phyloP scores from a whole-genome alignment of 1,140 invertebrate genomes.

The Drosophila murphyi region DNA sequence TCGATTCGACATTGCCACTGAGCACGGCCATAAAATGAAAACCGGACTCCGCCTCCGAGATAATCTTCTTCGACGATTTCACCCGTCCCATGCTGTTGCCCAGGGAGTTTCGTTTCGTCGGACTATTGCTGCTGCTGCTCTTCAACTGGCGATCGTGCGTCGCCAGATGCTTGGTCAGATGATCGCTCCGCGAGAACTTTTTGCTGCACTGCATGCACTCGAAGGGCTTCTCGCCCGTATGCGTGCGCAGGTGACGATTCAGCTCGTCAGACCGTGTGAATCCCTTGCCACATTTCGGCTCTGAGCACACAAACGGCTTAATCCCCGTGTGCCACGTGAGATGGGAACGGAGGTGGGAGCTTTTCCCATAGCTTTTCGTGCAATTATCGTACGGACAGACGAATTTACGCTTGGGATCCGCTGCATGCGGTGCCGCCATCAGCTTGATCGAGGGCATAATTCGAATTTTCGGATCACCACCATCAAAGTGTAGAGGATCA shows the following conservation, averaged over 20 bases:
- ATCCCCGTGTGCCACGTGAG: slow-evolving; percentile 84
- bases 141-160: slow-evolving; percentile 74
- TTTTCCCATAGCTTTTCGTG: slow-evolving; percentile 82
- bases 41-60: slow-evolving; percentile 61
- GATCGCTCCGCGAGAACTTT: slow-evolving; percentile 93
- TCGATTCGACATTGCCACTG: slow-evolving; percentile 30
- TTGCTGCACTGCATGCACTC: slow-evolving; percentile 90
- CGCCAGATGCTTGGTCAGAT: slow-evolving; percentile 90
- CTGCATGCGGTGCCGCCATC: slow-evolving; percentile 64
- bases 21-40: slow-evolving; percentile 76
- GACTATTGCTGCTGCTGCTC: slow-evolving; percentile 49
- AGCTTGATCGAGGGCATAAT: slow-evolving; percentile 74
- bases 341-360: slow-evolving; percentile 81
- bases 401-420: slow-evolving; percentile 76
- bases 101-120: slow-evolving; percentile 50
- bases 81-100: slow-evolving; percentile 30
- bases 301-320: slow-evolving; percentile 86
- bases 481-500: slow-evolving; percentile 40
- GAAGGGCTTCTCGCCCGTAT: slow-evolving; percentile 92
- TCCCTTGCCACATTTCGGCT: slow-evolving; percentile 86
- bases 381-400: slow-evolving; percentile 79
- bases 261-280: slow-evolving; percentile 84
- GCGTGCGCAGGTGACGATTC: slow-evolving; percentile 86
- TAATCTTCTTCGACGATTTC: slow-evolving; percentile 56
- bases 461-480: slow-evolving; percentile 58